phyloP scores from a whole-genome alignment of 2,113 vertebrate genomes.

The Ovis aries region DNA sequence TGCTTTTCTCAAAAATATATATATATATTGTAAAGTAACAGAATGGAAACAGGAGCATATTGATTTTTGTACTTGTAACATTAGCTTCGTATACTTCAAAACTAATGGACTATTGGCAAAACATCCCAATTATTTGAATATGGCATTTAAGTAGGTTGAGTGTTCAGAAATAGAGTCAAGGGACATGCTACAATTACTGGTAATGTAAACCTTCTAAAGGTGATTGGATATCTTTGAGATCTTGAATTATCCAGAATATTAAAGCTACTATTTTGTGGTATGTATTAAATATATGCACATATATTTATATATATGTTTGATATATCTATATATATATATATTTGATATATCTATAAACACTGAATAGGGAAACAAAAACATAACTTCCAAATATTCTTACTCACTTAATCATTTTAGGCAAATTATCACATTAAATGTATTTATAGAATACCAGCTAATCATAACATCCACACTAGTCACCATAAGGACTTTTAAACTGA shows the following conservation, averaged over 20 bases:
- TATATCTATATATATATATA: not conserved
- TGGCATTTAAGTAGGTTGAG: not conserved
- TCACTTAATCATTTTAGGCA: not conserved
- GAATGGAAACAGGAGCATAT: not conserved
- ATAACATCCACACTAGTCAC: not conserved
- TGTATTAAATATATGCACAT: not conserved
- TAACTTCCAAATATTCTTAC: not conserved
- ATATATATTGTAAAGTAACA: not conserved
- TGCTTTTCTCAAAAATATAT: not conserved
- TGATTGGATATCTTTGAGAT: not conserved
- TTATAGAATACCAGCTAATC: not conserved
- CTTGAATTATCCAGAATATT: not conserved
- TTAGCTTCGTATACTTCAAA: not conserved
- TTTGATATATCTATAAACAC: not conserved
- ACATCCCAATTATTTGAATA: not conserved
- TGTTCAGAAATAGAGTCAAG: not conserved
- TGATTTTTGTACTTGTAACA: slow-evolving; percentile 36
- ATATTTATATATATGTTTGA: not conserved
- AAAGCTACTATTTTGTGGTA: not conserved
- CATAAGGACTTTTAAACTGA: not conserved
- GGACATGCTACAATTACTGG: too few species aligned
- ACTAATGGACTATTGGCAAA: slow-evolving; percentile 18
- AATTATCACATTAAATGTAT: not conserved
- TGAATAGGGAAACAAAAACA: not conserved
- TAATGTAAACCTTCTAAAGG: not conserved